Conservation (phyloP, 2,113 vertebrate species). For the Notiomystis cincta region DNA sequence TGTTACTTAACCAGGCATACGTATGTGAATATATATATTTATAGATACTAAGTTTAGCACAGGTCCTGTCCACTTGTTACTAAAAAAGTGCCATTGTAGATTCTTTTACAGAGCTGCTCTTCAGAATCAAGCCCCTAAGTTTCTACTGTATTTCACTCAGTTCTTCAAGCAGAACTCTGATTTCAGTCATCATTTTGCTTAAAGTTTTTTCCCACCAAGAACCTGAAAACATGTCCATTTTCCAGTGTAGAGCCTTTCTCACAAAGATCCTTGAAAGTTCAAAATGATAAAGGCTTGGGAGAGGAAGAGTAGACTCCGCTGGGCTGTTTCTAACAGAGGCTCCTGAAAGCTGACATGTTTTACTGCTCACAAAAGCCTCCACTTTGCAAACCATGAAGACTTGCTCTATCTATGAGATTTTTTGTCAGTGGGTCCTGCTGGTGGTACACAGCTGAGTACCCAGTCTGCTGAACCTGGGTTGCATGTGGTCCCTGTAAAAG, state of each 20-base stretch:
- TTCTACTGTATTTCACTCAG: neutral
- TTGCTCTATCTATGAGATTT: neutral
- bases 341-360: neutral
- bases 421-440: neutral
- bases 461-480: neutral
- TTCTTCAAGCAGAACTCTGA: neutral
- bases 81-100: neutral
- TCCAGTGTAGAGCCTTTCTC: neutral
- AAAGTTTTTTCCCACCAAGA: neutral
- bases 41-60: slow-evolving; percentile 3
- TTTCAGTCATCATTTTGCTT: neutral
- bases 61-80: neutral
- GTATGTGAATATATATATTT: neutral
- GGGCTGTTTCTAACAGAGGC: neutral
- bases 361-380: neutral
- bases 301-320: neutral
- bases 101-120: neutral
- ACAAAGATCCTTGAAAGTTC: neutral
- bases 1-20: slow-evolving; percentile 35
- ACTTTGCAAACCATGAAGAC: neutral
- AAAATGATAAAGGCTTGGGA: neutral
- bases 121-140: neutral
- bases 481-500: neutral
- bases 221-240: neutral
- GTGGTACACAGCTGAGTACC: neutral